Evolutionary conservation across 2,888 invertebrate genomes (phyloP).

Genomic region (Phaedon cochleariae): DNA sequence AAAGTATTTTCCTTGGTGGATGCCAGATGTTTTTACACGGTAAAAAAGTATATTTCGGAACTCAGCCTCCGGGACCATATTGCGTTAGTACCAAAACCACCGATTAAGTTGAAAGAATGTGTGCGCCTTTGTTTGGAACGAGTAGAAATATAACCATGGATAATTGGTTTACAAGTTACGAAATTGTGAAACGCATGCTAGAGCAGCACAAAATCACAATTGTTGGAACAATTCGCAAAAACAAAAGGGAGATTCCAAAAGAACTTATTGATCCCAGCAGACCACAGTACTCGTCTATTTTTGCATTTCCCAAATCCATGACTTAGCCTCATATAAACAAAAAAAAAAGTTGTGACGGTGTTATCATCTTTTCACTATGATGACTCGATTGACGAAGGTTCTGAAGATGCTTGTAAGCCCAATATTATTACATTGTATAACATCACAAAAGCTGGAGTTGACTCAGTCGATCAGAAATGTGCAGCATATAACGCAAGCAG

Average conservation of each 20-base stretch:
- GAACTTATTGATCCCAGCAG: slow-evolving; percentile 16
- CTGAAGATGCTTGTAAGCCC: slow-evolving; percentile 12
- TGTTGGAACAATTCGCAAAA: slow-evolving; percentile 42
- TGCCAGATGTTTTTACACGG: slow-evolving; percentile 19
- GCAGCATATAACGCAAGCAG: slow-evolving; percentile 4
- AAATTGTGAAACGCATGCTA: slow-evolving; percentile 11
- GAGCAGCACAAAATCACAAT: slow-evolving; percentile 32
- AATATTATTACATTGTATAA: not conserved
- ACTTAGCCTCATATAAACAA: slow-evolving; percentile 30
- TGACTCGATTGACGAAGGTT: slow-evolving; percentile 15
- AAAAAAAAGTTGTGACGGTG: not conserved
- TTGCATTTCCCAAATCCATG: slow-evolving; percentile 38
- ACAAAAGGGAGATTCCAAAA: slow-evolving; percentile 33
- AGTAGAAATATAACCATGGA: slow-evolving; percentile 41
- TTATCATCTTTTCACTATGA: slow-evolving; percentile 16
- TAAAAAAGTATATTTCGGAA: slow-evolving; percentile 22
- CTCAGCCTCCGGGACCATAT: slow-evolving; percentile 18
- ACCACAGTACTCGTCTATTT: slow-evolving; percentile 19
- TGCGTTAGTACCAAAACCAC: slow-evolving; percentile 25
- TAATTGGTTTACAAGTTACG: slow-evolving; percentile 30
- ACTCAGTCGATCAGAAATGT: slow-evolving; percentile 13
- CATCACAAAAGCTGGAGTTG: slow-evolving; percentile 14
- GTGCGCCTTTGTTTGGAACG: slow-evolving; percentile 23
- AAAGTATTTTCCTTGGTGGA: slow-evolving; percentile 24
- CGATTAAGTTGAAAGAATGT: slow-evolving; percentile 31